phyloP scores from a whole-genome alignment of 2,888 invertebrate species.

The Mantis religiosa region DNA sequence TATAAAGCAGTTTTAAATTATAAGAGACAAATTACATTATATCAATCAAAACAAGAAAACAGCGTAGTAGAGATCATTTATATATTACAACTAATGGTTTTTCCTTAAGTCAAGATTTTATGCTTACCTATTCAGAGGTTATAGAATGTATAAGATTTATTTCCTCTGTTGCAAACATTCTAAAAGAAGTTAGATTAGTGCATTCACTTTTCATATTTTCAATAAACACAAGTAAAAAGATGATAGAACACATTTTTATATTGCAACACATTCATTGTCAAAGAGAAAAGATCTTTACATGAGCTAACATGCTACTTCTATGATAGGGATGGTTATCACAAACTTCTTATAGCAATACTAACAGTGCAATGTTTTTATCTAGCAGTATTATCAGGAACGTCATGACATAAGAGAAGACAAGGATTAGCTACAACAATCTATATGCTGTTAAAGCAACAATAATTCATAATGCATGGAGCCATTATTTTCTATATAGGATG shows the following conservation, averaged over 20 bases:
- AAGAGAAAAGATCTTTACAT: neutral
- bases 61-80: neutral
- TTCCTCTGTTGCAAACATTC: neutral
- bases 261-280: neutral
- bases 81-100: neutral
- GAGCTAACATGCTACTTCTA: neutral
- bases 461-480: neutral
- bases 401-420: neutral
- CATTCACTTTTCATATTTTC: conserved; percentile 5
- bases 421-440: neutral
- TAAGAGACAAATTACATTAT: neutral
- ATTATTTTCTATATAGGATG: neutral
- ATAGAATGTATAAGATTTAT: neutral
- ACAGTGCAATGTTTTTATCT: neutral
- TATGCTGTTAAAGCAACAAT: neutral
- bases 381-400: neutral
- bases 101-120: neutral
- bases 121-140: neutral
- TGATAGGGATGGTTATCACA: neutral
- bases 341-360: conserved; percentile 13
- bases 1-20: neutral
- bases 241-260: neutral
- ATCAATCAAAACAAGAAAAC: neutral
- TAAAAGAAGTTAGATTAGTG: neutral
- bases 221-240: neutral